Conservation (phyloP, 2,888 invertebrate species). For the Agrochola macilenta region DNA sequence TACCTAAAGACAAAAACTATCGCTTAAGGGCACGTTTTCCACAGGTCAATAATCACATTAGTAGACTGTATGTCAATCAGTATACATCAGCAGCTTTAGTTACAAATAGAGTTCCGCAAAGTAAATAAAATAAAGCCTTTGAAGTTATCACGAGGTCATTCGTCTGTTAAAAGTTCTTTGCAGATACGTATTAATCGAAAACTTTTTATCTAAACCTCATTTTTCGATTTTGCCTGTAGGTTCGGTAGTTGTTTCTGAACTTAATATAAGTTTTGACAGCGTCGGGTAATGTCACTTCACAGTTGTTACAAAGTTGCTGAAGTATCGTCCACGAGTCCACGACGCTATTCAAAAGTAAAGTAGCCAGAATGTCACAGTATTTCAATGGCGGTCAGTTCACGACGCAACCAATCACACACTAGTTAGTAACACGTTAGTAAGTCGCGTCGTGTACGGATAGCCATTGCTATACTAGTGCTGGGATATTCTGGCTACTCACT, state of each 20-base stretch:
- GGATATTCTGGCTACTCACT: no score
- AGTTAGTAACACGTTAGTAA: no score
- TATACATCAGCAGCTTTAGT: not conserved
- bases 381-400: no score
- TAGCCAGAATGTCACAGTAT: no score
- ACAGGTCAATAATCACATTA: constrained; percentile 44
- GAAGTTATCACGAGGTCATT: not conserved
- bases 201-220: no score
- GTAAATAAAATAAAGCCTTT: not conserved
- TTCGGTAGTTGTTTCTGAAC: not conserved
- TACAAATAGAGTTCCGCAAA: constrained; percentile 31
- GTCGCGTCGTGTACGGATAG: no score
- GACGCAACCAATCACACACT: no score
- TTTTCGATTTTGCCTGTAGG: no score
- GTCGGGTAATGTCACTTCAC: not conserved
- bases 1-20: constrained; percentile 10
- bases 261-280: not conserved
- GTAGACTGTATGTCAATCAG: not conserved
- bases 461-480: no score
- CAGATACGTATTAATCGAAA: no score
- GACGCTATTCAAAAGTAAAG: no score
- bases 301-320: not conserved
- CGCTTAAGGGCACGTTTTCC: constrained; percentile 2
- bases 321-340: no score
- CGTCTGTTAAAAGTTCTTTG: not conserved